Percentiles rank a stretch among this genome's conserved stretches.
phyloP scores from a whole-genome alignment of 2,797 vertebrate species.

The Xenopus petersii region DNA sequence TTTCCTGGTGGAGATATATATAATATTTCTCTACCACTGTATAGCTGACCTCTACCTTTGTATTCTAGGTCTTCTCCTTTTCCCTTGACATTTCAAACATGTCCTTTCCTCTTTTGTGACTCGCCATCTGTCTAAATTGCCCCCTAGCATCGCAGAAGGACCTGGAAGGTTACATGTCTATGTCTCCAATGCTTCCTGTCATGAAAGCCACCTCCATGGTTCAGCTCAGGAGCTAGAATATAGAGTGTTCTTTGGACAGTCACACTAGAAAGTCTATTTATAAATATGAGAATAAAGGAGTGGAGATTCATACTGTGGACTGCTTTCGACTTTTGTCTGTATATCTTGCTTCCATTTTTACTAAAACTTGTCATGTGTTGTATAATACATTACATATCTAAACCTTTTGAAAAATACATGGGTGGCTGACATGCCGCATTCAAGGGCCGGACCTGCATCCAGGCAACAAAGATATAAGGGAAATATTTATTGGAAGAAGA shows the following conservation, averaged over 20 bases:
- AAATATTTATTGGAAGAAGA: conserved; percentile 22
- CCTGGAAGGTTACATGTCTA: conserved; percentile 13
- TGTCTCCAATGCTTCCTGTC: conserved; percentile 1
- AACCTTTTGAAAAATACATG: conserved; percentile 24
- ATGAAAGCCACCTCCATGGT: conserved; percentile 23
- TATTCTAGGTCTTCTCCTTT: not conserved
- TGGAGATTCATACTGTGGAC: conserved; percentile 24
- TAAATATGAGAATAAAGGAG: conserved; percentile 11
- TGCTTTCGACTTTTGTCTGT: conserved; percentile 6
- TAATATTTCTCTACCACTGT: not conserved
- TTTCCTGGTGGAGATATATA: not conserved
- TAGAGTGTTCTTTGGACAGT: conserved; percentile 35
- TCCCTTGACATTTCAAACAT: not conserved
- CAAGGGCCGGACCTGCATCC: not conserved
- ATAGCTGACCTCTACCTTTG: not conserved
- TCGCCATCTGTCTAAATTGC: conserved; percentile 7
- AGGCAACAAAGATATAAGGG: conserved; percentile 20
- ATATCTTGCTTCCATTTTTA: conserved; percentile 21
- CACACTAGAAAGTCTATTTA: conserved; percentile 32
- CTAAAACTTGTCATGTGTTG: conserved; percentile 24
- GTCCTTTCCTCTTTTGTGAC: not conserved
- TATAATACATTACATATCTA: conserved; percentile 16
- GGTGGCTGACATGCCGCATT: not conserved
- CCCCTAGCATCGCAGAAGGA: conserved; percentile 16
- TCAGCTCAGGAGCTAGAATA: conserved; percentile 19